Base-by-base conservation (phyloP, 2,797 vertebrate species). In the Hoplostethus atlanticus region DNA sequence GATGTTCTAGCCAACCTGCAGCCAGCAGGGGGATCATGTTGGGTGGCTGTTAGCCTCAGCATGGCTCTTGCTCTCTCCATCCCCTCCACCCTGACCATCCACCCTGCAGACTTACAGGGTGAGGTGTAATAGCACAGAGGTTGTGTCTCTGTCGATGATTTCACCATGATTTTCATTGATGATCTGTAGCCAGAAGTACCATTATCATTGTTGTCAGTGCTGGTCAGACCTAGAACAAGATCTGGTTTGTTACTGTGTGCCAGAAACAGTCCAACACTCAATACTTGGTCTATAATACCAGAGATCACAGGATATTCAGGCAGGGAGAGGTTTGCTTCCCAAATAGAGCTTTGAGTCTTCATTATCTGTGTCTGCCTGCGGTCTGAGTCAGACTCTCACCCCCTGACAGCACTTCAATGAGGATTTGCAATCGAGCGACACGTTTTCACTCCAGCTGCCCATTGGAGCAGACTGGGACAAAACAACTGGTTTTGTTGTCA, bases 391-490 rank as follows among this genome's bases (percentile, higher is more conserved):
- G 65, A 76, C 68, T 76, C 62, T 75, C 69, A 8, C 84, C 71
- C 78, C 3, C 72, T 87, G 79, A 84, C 84, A 50, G 69, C 46
- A 12, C 79, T 84, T 81, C 89, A 90, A 85, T 83, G 81, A 86
- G 78, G 79, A 87, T 82, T 90, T 89, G 62, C 76, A 72, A 81
- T 68, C 73, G 25, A 64, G 68, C 67, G 62, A 40, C 53, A 69
- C 68, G 64, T 83, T 80, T 81, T 56, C 71, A 82, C 65, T 85
- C 68, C 75, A 78, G 79, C 87, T 89, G 80, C 63, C 77, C 60
- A 30, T 52, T n/a, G 17, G 60, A 73, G 79, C 67, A 78, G 61
- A 80, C 12, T 44, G 74, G 64, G 59, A 68, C 57, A 48, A 75
- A 71, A 68, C 61, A 58, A 61, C 59, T 53, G 74, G 48, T 81